Base-by-base conservation (phyloP, 2,888 invertebrate genomes). In the Patella caerulea region DNA sequence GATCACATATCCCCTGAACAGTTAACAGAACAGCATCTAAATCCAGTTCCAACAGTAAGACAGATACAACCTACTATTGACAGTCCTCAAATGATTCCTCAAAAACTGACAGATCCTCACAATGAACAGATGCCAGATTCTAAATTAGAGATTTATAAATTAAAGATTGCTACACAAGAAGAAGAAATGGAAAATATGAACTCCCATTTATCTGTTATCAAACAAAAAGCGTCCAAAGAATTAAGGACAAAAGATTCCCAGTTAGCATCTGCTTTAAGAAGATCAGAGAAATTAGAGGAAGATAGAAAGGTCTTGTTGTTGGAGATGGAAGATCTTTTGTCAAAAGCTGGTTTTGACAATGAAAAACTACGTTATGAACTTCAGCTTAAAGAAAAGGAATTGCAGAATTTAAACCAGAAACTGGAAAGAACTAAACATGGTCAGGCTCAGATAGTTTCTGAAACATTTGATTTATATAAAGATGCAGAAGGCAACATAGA, bases 291-390 rank as follows among this genome's bases (percentile, higher is more conserved):
- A 71, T 76, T 83, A 72, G 81, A 84, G 72, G 73, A 78, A 24
- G 87, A 88, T 53, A 79, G 85, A 19, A 78, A 84, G 72, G 78
- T 78, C 45, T 81, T 88, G 19, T 74, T 86, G n/a, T 72, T 78
- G 15, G 85, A 87, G 70, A 85, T 85, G 65, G 86, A 88, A 65
- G 78, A 82, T 14, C 74, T 87, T n/a, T 81, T 86, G 3, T 81
- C 81, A 72, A 79, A 84, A 54, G 85, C 85, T 19, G 84, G 85
- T 56, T 75, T 73, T n/a, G 84, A 85, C 24, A 86, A 86, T 69
- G 79, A 83, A 14, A 83, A 79, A 45, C 79, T 88, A 19, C 74
- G 75, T 53, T 76, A 81, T n/a, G 85, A 86, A 24, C 78, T 87
- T 9, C 77, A 81, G 17, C 76, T 74, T 12, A 85, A 84, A 78